Evolutionary conservation across 2,113 vertebrate species (phyloP).

Genomic region (Heptranchias perlo): DNA sequence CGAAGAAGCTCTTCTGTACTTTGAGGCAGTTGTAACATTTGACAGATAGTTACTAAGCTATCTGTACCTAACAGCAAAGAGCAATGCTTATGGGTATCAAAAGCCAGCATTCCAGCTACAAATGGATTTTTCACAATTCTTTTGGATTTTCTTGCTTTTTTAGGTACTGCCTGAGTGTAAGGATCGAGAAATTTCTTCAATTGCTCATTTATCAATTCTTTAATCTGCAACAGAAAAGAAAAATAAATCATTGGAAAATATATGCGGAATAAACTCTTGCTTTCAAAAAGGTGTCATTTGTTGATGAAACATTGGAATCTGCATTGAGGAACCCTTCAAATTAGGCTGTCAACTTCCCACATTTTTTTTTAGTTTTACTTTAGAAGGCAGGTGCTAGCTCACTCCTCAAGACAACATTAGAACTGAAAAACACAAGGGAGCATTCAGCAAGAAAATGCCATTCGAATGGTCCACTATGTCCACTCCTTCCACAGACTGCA

Average conservation of each 20-base stretch:
- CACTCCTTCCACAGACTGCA: background rate
- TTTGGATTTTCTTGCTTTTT: background rate
- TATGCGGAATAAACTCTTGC: background rate
- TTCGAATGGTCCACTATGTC: background rate
- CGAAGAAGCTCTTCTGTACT: background rate
- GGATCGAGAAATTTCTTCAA: background rate
- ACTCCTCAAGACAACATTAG: background rate
- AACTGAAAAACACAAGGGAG: background rate
- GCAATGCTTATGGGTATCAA: background rate
- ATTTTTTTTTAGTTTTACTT: background rate
- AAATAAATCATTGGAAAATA: background rate
- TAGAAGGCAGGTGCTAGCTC: background rate
- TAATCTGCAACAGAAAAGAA: background rate
- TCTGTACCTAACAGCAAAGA: background rate
- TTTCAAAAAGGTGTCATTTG: background rate
- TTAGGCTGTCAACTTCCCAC: background rate
- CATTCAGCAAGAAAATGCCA: background rate
- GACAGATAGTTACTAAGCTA: background rate
- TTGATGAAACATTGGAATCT: background rate
- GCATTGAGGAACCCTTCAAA: background rate
- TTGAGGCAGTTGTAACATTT: slow-evolving; percentile 12
- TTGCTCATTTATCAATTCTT: slow-evolving; percentile 1
- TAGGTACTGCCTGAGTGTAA: background rate
- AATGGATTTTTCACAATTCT: background rate
- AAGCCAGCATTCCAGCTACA: slow-evolving; percentile 23